Evolutionary conservation across 1,140 invertebrate genomes (phyloP), one percentile per base, ranked within the genome.

Genomic region (Macrobrachium rosenbergii): DNA sequence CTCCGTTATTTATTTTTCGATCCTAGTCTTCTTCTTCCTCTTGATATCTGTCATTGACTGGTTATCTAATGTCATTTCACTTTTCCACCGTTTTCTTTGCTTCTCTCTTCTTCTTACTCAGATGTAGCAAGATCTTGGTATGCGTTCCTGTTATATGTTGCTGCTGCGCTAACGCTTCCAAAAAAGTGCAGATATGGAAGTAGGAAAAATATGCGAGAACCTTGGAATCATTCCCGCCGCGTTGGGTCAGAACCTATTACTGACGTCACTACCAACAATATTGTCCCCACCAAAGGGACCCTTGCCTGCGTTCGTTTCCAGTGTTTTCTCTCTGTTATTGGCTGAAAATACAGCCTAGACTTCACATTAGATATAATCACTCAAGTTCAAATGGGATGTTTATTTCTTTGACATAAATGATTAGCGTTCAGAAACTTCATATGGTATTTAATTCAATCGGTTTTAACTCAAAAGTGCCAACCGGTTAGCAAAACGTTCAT

Each of bases 221-320:
- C 72, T 64, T 58, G 21, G 82, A 73, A 77, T 76, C 72, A 62
- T 60, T 17, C 23, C 23, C 28, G n/a, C 69, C 12, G 73, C 58
- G 28, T 12, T 28, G 73, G 64, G 80, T 52, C 28, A 43, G 14
- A 63, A 67, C 28, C 82, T 60, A 83, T 83, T 83, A 83, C 77
- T 77, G 82, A 83, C 75, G 82, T 77, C 59, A 76, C 69, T 52
- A 76, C 73, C 75, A 14, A 19, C 73, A 23, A 83, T 83, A 83
- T 83, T 83, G 82, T 77, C 82, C 64, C 82, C 64, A 3, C 28
- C 28, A 1, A 37, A 37, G 3, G 28, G 64, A 69, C 64, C n/a
- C 64, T 28, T 69, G 10, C 64, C 72, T 17, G 60, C 11, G 73
- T 76, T 28, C 73, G 45, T 72, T 60, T 63, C 59, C 67, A 60